These are phyloP conservation scores for Ridgeia piscesae DNA, from an alignment of 1,140 invertebrate species.

Conservation along the genomic window DNA sequence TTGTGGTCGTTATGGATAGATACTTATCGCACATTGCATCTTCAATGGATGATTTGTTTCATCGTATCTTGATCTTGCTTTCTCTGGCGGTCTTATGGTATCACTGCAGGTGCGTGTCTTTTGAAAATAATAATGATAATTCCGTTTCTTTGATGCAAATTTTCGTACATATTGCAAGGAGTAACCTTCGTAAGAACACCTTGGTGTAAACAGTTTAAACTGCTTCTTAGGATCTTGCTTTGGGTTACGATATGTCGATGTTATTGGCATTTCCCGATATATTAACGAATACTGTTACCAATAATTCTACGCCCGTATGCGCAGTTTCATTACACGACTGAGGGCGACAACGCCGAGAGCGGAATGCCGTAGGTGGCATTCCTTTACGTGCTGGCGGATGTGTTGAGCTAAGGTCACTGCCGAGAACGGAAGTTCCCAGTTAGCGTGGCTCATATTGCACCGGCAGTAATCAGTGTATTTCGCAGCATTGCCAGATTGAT, in stretches of 20 bases:
- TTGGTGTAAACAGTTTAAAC: too few relatives aligned
- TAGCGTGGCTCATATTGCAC: not conserved
- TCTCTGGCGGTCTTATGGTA: not conserved
- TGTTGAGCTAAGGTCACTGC: not conserved
- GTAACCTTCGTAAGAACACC: too few relatives aligned
- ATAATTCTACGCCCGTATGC: not conserved
- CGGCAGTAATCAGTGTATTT: not conserved
- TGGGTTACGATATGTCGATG: not conserved
- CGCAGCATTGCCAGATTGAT: not conserved
- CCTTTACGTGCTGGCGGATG: not conserved
- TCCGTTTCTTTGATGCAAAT: too few relatives aligned
- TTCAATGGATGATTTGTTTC: not conserved
- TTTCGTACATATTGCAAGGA: too few relatives aligned
- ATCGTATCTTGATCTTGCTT: not conserved
- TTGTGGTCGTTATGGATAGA: too few relatives aligned
- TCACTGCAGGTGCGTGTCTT: too few relatives aligned
- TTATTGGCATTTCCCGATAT: not conserved
- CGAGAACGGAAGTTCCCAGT: not conserved
- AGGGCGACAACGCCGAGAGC: not conserved
- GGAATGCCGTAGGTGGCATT: not conserved
- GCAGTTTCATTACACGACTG: not conserved
- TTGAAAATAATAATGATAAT: too few relatives aligned
- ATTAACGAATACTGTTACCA: not conserved
- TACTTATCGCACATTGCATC: too few relatives aligned
- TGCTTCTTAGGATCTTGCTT: not conserved